Evolutionary conservation across 2,797 vertebrate genomes (phyloP), one percentile per base, ranked within the genome.

Genomic region (Clangula hyemalis): DNA sequence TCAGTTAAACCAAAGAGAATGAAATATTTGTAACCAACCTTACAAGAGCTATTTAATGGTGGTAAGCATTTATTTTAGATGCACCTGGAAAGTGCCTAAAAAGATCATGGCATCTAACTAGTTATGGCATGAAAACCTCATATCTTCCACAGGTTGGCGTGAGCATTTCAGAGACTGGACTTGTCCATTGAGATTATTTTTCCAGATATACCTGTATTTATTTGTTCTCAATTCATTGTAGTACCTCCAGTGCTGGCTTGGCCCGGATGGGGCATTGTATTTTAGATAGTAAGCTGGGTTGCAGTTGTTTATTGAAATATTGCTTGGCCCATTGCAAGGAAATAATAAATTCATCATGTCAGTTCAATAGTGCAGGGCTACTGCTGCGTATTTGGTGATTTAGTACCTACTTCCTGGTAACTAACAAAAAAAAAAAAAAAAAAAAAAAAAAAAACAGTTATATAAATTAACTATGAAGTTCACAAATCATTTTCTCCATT

Each of bases 291-390:
- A 71, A 71, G 25, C 20, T 62, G 45, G 24, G 45, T 39, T 89
- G 51, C 57, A 83, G 65, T 27, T 51, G 22, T 64, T 82, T 58
- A 85, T 56, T 94, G 92, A 93, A 91, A 87, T 95, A 87, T 41
- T 75, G 5, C 30, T 92, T 86, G 80, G 32, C 30, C 28, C 36
- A 4, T 8, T 78, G 56, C 18, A 57, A 93, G 91, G 94, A 96
- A 97, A 91, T 57, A 76, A 91, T 94, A 96, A 94, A 97, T 97
- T 65, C 8, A 51, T 85, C 24, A 65, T 71, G 94, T 89, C 80
- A 94, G 74, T 56, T 95, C 93, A 94, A 87, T 94, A 96, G 73
- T 56, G 53, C 20, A 57, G 30, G 16, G 65, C 83, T 72, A 9
- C 60, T 88, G 87, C 2, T 51, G 85, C 15, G 30, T 84, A 28